Evolutionary conservation across 2,888 invertebrate genomes (phyloP).

Genomic region (Tenthredo livida): DNA sequence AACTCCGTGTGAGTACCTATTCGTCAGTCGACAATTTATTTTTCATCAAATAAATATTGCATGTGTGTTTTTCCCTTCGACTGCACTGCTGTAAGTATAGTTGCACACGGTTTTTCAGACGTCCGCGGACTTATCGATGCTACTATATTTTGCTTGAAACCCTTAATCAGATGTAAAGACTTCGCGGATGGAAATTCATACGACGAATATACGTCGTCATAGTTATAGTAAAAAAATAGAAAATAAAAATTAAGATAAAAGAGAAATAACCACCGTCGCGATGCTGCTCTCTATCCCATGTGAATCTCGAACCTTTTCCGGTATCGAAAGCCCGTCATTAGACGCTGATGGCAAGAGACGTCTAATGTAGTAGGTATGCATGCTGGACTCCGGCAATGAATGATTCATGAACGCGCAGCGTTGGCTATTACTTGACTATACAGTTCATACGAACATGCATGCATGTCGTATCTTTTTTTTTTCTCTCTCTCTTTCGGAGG

Average conservation of each 20-base stretch:
- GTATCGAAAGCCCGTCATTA: conserved; percentile 17
- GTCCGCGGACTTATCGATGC: background rate
- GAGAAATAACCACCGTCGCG: background rate
- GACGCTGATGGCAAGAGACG: conserved; percentile 27
- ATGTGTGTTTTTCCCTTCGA: background rate
- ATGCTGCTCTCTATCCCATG: background rate
- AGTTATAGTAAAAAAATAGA: background rate
- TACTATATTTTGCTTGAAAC: background rate
- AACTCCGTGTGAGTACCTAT: background rate
- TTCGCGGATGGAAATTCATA: background rate
- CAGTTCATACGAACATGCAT: background rate
- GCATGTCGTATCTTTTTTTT: background rate
- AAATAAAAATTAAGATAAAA: background rate
- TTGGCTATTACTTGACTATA: background rate
- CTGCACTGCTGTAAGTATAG: background rate
- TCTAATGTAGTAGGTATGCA: conserved; percentile 4
- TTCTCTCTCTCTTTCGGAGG: background rate
- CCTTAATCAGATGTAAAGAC: background rate
- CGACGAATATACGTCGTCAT: background rate
- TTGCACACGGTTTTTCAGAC: background rate
- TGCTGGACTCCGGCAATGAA: conserved; percentile 6
- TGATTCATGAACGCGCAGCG: conserved; percentile 22
- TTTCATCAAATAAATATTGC: background rate
- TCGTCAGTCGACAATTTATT: background rate
- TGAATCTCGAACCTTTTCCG: conserved; percentile 11